A percentile compares a stretch with the other conserved stretches of the same genome.
phyloP scores from a whole-genome alignment of 1,140 invertebrate species.

The Idris sp. region DNA sequence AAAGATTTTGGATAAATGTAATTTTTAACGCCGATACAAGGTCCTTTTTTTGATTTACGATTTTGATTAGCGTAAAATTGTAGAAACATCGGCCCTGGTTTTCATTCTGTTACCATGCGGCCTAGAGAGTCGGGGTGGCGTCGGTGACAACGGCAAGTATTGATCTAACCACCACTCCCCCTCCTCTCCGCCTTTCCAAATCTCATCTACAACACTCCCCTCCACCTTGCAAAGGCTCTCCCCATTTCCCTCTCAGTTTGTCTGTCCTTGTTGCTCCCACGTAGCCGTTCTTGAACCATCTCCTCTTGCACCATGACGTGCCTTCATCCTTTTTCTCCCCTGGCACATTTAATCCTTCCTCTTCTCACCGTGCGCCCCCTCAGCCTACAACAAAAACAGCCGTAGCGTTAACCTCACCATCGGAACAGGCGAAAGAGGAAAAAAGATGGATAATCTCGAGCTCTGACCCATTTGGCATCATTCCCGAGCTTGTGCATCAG shows the following conservation, averaged over 20 bases:
- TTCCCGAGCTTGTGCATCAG: slow-evolving; percentile 67
- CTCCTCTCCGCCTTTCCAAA: slow-evolving; percentile 45
- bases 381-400: slow-evolving; percentile 44
- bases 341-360: slow-evolving; percentile 38
- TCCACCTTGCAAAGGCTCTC: slow-evolving; percentile 24
- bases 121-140: slow-evolving; percentile 51
- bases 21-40: no score
- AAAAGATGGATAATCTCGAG: slow-evolving; percentile 51
- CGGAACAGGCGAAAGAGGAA: slow-evolving; percentile 32
- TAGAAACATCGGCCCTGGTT: slow-evolving; percentile 60
- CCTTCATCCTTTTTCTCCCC: slow-evolving; percentile 45
- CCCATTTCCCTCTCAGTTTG: slow-evolving; percentile 16
- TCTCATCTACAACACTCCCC: slow-evolving; percentile 47
- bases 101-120: slow-evolving; percentile 70
- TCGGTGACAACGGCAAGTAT: slow-evolving; percentile 70
- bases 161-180: slow-evolving; percentile 66
- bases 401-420: slow-evolving; percentile 34
- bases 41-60: no score
- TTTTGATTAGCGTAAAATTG: slow-evolving; percentile 40
- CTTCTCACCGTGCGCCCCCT: slow-evolving; percentile 13
- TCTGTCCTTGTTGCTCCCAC: slow-evolving; percentile 4
- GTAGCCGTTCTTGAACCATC: slow-evolving; percentile 12
- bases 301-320: slow-evolving; percentile 39
- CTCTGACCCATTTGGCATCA: slow-evolving; percentile 72
- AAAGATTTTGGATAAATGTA: no score